phyloP scores from a whole-genome alignment of 2,797 vertebrate species.

The Spea hammondii region DNA sequence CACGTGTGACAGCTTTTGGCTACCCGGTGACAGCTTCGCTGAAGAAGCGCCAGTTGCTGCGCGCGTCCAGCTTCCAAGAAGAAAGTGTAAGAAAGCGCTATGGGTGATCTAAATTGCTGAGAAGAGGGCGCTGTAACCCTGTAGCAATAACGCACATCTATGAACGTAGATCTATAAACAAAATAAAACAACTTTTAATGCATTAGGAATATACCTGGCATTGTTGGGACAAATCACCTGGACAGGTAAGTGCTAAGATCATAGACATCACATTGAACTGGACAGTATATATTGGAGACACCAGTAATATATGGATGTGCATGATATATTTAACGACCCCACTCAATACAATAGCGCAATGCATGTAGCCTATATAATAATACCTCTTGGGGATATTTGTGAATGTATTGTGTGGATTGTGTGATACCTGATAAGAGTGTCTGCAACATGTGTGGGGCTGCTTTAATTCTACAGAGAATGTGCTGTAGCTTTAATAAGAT shows the following conservation, averaged over 20 bases:
- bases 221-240: conserved; percentile 2
- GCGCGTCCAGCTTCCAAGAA: not conserved
- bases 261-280: too few relatives aligned
- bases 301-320: too few relatives aligned
- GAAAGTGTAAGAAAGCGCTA: not conserved
- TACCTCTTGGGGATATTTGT: too few relatives aligned
- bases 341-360: not conserved
- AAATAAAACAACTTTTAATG: not conserved
- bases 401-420: too few relatives aligned
- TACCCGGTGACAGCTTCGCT: conserved; percentile 36
- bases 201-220: not conserved
- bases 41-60: not conserved
- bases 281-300: too few relatives aligned
- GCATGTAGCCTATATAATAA: not conserved
- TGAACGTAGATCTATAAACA: not conserved
- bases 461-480: too few relatives aligned
- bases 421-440: too few relatives aligned
- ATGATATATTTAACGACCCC: too few relatives aligned
- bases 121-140: not conserved
- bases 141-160: not conserved
- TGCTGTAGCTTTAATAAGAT: too few relatives aligned
- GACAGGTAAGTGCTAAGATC: conserved; percentile 27
- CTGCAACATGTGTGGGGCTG: too few relatives aligned
- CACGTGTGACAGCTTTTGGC: conserved; percentile 32
- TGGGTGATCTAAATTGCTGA: too few relatives aligned